phyloP scores from a whole-genome alignment of 2,113 vertebrate genomes.

The Engraulis encrasicolus region DNA sequence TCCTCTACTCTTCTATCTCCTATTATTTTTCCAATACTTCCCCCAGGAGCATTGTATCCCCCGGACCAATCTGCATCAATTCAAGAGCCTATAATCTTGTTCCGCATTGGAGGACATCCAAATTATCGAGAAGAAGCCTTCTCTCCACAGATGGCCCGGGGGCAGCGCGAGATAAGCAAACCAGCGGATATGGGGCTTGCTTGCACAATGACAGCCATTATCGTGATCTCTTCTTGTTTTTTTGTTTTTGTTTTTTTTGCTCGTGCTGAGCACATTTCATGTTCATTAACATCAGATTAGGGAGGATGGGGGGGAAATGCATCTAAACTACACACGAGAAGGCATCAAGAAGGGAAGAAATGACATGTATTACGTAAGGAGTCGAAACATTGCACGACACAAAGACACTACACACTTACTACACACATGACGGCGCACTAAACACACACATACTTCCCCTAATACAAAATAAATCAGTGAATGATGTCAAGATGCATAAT shows the following conservation, averaged over 20 bases:
- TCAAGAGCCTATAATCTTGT: constrained; percentile 40
- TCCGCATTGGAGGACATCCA: constrained; percentile 28
- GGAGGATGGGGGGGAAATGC: neutral
- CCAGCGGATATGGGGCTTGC: constrained; percentile 32
- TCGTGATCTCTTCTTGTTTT: constrained; percentile 17
- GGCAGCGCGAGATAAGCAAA: constrained; percentile 36
- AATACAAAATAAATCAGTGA: neutral
- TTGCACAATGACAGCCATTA: constrained; percentile 32
- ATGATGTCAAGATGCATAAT: neutral
- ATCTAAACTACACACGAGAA: neutral
- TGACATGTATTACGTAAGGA: neutral
- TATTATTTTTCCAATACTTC: constrained; percentile 7
- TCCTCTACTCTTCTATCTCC: neutral
- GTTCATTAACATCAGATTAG: constrained; percentile 29
- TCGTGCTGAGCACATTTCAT: neutral
- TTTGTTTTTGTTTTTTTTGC: too few species aligned
- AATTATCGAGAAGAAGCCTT: constrained; percentile 25
- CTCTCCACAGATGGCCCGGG: constrained; percentile 31
- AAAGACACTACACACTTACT: neutral
- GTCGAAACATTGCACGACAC: neutral
- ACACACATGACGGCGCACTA: too few species aligned
- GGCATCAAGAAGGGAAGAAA: neutral
- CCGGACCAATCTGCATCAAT: constrained; percentile 32
- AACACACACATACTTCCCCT: too few species aligned
- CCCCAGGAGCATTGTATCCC: neutral